Evolutionary conservation across 1,140 invertebrate species (phyloP), one percentile per base, ranked within the genome.

Genomic region (Sitobion miscanthi): DNA sequence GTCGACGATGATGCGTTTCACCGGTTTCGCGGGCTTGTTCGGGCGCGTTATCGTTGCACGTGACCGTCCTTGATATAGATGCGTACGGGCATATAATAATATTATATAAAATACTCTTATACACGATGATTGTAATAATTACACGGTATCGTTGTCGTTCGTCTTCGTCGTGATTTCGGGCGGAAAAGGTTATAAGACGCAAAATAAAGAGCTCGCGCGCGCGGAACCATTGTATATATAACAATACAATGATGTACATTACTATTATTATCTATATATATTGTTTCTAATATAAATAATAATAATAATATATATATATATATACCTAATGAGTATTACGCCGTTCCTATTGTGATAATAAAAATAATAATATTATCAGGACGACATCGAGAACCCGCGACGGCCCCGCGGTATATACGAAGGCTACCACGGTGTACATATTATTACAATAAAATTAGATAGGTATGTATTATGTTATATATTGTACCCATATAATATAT

Each of bases 61-160:
- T 93, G 91, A 86, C 82, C 38, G 77, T 8, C 91, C 91, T 93
- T 93, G 91, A 93, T 93, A 93, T 7, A 86, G 35, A 93, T 92
- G 54, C 6, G 30, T 54, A 23, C 52, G 52, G 8, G 35, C 20
- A 25, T 87, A 30, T 86, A 87, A 87, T 11, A 47, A 87, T 21
- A 83, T 38, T 38, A 42, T 23, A 23, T 38, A 42, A 23, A 85
- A 42, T 25, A 85, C 83, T 9, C 20, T 38, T 35, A 38, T 21
- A 83, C 20, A 23, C 8, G 20, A 86, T 83, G 6, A 85, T 85
- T 30, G 45, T 86, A 47, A 86, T 86, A 86, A 86, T 86, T 47
- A 86, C 11, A 77, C 62, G 62, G 62, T n/a, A 30, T n/a, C 30
- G 62, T 62, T 23, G 57, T n/a, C 62, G 62, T 77, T 62, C 62